Conservation (phyloP, 2,113 vertebrate species). For the Nycticebus coucang region DNA sequence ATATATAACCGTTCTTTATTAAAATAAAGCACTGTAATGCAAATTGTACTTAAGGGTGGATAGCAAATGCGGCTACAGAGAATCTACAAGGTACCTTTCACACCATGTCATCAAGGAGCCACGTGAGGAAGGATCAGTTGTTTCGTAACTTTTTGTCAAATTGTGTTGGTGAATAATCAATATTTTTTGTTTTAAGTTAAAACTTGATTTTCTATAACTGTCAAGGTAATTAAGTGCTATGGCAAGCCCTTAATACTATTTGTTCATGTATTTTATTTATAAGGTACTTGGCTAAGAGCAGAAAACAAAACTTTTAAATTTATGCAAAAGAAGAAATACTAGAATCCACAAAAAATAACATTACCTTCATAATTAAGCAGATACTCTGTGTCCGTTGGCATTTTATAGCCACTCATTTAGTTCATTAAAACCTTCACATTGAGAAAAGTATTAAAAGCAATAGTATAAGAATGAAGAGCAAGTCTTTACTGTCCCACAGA, state of each 20-base stretch:
- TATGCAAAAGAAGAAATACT: not conserved
- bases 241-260: not conserved
- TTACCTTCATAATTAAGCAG: not conserved
- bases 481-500: not conserved
- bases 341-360: not conserved
- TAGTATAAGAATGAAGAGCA: not conserved
- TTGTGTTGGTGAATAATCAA: not conserved
- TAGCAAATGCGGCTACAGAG: not conserved
- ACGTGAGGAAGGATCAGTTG: not conserved
- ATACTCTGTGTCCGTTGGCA: not conserved
- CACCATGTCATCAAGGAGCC: not conserved
- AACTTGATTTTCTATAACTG: not conserved
- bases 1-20: not conserved
- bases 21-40: not conserved
- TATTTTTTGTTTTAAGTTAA: slow-evolving; percentile 7
- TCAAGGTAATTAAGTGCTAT: not conserved
- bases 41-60: not conserved
- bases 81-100: not conserved
- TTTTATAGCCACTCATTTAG: not conserved
- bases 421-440: not conserved
- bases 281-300: not conserved
- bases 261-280: not conserved
- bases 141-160: not conserved
- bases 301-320: not conserved
- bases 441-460: not conserved